Base-by-base conservation (phyloP, 2,113 vertebrate genomes). In the Meleagris gallopavo region DNA sequence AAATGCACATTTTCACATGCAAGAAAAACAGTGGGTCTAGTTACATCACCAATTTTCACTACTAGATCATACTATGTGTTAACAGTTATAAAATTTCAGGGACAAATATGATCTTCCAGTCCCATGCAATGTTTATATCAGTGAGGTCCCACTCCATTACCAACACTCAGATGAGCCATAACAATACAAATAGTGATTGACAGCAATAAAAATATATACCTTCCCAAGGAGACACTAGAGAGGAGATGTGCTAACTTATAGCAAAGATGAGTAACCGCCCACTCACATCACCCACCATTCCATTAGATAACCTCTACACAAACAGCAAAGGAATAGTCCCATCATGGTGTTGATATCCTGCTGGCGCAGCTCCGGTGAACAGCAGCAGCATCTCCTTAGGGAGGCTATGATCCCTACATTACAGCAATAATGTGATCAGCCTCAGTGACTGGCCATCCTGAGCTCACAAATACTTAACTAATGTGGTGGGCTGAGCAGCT, bases 1-100 rank as follows among this genome's bases (percentile, higher is more conserved):
- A 48, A 48, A 22, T 22, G 46, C 15, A 3, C 21, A 2, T 55
- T 69, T 70, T 40, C 15, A 45, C 27, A 29, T 5, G 57, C 52
- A 80, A 60, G 15, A 54, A 52, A 80, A 21, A 3, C 4, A 1
- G 3, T 0, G 2, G 34, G 29, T 17, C 8, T n/a, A 4, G 1
- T 57, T 80, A 65, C 5, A 57, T 36, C 20, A 72, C 32, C 13
- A 29, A 11, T 32, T 82, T 61, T 79, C 20, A 45, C 34, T 19
- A 38, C 19, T 65, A 61, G 18, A 30, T 60, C 19, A 29, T 24
- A 69, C 7, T 2, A 32, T 66, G 14, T 57, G 29, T 57, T 10
- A 32, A 66, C 16, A 71, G 32, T 13, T 48, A n/a, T 12, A 75
- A 70, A 19, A 32, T 66, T 50, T 41, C 69, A 76, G 16, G 21